These are phyloP conservation scores for Clistopyga incitator DNA, from an alignment of 2,888 invertebrate species.

Conservation along the genomic window DNA sequence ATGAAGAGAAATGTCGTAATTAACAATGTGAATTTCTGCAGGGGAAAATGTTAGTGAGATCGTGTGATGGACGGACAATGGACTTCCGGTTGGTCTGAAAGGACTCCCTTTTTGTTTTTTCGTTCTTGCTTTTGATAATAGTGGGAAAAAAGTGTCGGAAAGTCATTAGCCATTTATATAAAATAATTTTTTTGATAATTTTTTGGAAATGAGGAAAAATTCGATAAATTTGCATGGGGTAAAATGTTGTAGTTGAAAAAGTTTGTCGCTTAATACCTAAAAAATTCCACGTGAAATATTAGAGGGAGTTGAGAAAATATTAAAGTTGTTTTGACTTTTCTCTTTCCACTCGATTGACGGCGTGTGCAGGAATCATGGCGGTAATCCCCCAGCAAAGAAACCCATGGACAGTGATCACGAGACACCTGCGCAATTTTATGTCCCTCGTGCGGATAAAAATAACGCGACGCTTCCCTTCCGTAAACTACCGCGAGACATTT, in stretches of 20 bases:
- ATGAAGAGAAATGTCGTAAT: not conserved
- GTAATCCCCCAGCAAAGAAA: not conserved
- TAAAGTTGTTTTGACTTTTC: not conserved
- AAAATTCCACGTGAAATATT: not conserved
- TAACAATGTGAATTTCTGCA: not conserved
- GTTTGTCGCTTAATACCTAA: not conserved
- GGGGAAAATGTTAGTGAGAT: not conserved
- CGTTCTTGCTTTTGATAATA: not conserved
- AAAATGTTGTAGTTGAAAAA: too few relatives aligned
- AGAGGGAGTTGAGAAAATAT: not conserved
- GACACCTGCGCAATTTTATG: not conserved
- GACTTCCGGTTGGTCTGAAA: not conserved
- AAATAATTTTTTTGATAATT: too few relatives aligned
- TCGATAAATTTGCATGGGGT: too few relatives aligned
- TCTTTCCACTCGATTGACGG: not conserved
- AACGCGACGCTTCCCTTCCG: not conserved
- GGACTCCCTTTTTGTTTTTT: not conserved
- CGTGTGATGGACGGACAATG: not conserved
- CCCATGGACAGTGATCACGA: not conserved
- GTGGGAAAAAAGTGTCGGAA: not conserved
- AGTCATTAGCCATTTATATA: too few relatives aligned
- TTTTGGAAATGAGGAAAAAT: too few relatives aligned
- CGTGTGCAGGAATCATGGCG: not conserved
- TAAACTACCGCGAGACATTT: not conserved
- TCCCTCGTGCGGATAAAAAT: not conserved